phyloP scores from a whole-genome alignment of 1,140 invertebrate genomes.

The Drosophila funebris region DNA sequence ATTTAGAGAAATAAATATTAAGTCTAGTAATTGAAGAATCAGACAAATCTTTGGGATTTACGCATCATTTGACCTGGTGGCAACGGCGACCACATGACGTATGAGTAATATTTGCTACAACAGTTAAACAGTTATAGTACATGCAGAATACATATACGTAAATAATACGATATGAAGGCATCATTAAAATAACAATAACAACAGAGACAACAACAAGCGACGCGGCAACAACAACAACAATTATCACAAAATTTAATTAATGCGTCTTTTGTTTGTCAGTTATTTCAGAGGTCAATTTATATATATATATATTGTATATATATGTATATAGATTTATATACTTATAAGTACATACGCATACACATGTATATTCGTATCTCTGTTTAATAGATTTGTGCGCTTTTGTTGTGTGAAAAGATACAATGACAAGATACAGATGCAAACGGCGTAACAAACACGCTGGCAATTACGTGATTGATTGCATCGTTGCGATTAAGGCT shows the following conservation, averaged over 20 bases:
- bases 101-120: conserved; percentile 20
- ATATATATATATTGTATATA: conserved; percentile 22
- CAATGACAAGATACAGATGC: conserved; percentile 66
- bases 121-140: background rate
- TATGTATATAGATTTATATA: background rate
- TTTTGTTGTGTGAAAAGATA: conserved; percentile 64
- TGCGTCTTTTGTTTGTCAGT: conserved; percentile 62
- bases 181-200: conserved; percentile 22
- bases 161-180: conserved; percentile 12
- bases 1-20: no score
- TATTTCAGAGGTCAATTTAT: background rate
- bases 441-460: conserved; percentile 66
- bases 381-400: conserved; percentile 51
- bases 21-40: no score
- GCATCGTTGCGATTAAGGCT: conserved; percentile 56
- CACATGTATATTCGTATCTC: conserved; percentile 26
- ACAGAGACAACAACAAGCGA: background rate
- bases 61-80: background rate
- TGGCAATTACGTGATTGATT: conserved; percentile 78
- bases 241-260: conserved; percentile 52
- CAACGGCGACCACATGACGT: conserved; percentile 30
- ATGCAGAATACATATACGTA: conserved; percentile 3
- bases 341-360: background rate
- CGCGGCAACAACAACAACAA: background rate
- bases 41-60: background rate